Evolutionary conservation across 2,113 vertebrate species (phyloP).

Genomic region (Colius striatus): DNA sequence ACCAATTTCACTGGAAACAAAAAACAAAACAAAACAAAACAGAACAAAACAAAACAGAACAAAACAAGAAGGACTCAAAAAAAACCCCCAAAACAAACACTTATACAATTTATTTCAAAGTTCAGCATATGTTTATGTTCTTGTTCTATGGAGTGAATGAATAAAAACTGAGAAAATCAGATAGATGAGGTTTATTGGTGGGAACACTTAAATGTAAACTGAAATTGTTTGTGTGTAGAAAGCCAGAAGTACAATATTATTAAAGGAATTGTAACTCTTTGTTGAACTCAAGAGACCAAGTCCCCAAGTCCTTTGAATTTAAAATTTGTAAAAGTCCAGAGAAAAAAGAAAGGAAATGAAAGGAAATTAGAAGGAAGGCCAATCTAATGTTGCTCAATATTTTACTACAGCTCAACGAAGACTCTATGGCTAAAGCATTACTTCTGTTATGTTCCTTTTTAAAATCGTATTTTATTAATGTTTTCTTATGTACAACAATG

Average conservation of each 20-base stretch:
- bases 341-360: neutral
- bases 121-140: neutral
- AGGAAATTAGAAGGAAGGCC: neutral
- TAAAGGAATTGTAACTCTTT: neutral
- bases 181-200: neutral
- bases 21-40: neutral
- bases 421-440: neutral
- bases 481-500: neutral
- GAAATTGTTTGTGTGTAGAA: neutral
- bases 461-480: neutral
- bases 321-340: neutral
- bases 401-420: neutral
- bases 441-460: neutral
- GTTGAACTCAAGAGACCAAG: neutral
- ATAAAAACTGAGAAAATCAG: neutral
- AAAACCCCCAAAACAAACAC: fast-evolving
- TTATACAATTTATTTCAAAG: neutral
- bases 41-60: neutral
- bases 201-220: neutral
- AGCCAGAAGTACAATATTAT: neutral
- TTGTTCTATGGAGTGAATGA: neutral
- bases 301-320: neutral
- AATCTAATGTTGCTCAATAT: neutral
- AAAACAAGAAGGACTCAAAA: neutral
- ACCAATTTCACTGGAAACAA: neutral